Conservation (phyloP, 2,797 vertebrate species). For the Artibeus jamaicensis region DNA sequence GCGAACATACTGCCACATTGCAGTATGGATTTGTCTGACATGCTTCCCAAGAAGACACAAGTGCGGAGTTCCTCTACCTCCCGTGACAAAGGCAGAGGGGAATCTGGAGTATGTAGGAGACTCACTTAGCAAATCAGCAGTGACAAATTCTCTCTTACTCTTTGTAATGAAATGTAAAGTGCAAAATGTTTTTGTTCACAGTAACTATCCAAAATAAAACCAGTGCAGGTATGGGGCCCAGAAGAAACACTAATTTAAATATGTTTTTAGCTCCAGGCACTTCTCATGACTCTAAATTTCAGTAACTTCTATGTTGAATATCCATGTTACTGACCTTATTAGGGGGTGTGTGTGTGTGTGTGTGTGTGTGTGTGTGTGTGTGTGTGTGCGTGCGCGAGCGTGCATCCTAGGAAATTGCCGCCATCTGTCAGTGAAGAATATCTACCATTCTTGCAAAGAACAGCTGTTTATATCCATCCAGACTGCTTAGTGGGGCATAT, state of each 20-base stretch:
- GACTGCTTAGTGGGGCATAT: slow-evolving; percentile 37
- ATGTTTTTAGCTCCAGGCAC: neutral
- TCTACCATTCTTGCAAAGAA: slow-evolving; percentile 56
- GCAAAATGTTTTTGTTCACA: neutral
- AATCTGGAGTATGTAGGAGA: neutral
- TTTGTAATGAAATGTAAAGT: slow-evolving; percentile 19
- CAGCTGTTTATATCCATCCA: slow-evolving; percentile 68
- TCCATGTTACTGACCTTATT: slow-evolving; percentile 29
- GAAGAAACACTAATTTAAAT: neutral
- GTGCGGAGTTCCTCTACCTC: neutral
- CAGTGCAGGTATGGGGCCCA: neutral
- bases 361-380: neutral
- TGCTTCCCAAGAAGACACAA: neutral
- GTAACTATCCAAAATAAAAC: neutral
- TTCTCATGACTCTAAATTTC: slow-evolving; percentile 42
- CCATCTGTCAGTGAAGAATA: slow-evolving; percentile 67
- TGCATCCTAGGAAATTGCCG: slow-evolving; percentile 8
- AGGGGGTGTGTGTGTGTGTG: neutral
- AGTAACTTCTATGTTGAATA: slow-evolving; percentile 12
- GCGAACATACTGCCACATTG: neutral
- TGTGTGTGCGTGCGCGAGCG: neutral
- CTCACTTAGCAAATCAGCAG: neutral
- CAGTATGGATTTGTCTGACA: neutral
- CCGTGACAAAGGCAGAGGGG: neutral
- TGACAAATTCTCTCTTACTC: neutral